Base-by-base conservation (phyloP, 2,113 vertebrate species). In the Eudyptes chrysolophus region DNA sequence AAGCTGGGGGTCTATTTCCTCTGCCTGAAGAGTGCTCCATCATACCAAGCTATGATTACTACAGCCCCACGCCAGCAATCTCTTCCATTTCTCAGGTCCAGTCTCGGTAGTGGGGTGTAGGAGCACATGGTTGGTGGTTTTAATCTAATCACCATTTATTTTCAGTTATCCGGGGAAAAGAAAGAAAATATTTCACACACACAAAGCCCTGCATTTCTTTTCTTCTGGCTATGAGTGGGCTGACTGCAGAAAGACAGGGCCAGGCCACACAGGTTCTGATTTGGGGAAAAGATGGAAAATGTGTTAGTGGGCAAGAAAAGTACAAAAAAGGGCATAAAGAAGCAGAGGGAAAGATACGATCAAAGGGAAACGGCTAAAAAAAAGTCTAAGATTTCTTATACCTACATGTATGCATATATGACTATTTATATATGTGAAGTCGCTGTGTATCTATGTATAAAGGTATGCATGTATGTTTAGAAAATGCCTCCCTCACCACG, bases 1-100 rank as follows among this genome's bases (percentile, higher is more conserved):
- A 90, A 90, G 93, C 92, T 95, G 97, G 92, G 85, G 87, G 90
- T 92, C 93, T 90, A 94, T 96, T 97, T 96, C 87, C 89, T 92
- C 42, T n/a, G 74, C 78, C 89, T 96, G 94, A 97, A 89, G 64
- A 87, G 91, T 93, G 88, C 87, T 97, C 68, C 81, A 90, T 97
- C 93, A 95, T 2, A 2, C 77, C 94, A 62, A 55, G 79, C 65
- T 93, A 75, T 94, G 95, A 95, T 95, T 95, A 84, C 76, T 79
- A 17, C 87, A 93, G 84, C 80, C 92, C 94, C 87, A 92, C 21
- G 5, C 65, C 82, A 94, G 66, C 92, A 89, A 87, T 91, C 87
- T 84, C 76, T 90, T 81, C 75, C 87, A 75, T 95, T 95, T 93
- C 92, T 83, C 77, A 77, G 80, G 84, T 84, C 76, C 93, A 81